A percentile compares a stretch with the other conserved stretches of the same genome.
Conservation (phyloP, 2,888 invertebrate species). For the Cepaea hortensis region DNA sequence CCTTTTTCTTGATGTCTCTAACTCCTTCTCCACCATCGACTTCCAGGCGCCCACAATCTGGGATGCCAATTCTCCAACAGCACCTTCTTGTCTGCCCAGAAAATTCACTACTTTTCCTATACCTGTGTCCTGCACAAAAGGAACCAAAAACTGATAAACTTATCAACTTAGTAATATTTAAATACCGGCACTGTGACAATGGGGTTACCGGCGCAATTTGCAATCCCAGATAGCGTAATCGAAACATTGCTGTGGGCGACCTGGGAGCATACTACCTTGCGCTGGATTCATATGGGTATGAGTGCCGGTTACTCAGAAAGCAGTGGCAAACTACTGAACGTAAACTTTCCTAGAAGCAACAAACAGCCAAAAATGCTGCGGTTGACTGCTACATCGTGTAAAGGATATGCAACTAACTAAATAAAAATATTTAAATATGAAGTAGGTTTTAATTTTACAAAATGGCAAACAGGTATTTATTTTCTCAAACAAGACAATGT, state of each 20-base stretch:
- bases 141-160: not conserved
- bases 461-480: not conserved
- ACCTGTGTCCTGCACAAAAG: constrained; percentile 84
- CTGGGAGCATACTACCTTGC: no score
- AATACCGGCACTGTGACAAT: no score
- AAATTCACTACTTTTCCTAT: constrained; percentile 93
- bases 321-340: no score
- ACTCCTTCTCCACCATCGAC: constrained; percentile 85
- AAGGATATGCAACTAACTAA: no score
- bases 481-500: not conserved
- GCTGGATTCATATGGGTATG: no score
- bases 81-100: constrained; percentile 86
- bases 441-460: not conserved
- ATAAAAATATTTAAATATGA: not conserved
- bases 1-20: constrained; percentile 16
- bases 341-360: no score
- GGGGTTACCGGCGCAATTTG: no score
- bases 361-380: no score
- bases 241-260: no score
- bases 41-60: constrained; percentile 92
- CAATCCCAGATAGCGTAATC: no score
- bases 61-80: constrained; percentile 87
- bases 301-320: no score
- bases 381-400: no score
- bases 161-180: not conserved